Base-by-base conservation (phyloP, 2,113 vertebrate genomes). In the Hiodon alosoides region DNA sequence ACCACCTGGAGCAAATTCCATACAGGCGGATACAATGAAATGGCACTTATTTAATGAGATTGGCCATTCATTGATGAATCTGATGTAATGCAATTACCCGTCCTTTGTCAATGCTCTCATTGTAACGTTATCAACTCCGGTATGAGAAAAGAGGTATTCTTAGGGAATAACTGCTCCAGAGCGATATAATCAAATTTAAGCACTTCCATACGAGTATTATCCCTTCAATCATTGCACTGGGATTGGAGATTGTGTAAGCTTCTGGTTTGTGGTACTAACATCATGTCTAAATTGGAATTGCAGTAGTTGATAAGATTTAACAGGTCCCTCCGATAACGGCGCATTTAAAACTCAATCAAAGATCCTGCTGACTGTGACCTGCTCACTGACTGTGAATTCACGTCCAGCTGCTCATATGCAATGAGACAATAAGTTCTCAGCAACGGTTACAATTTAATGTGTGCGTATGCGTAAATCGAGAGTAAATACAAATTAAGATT, bases 171-270 rank as follows among this genome's bases (percentile, higher is more conserved):
- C 50, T 52, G 67, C 65, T 73, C 48, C 16, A 14, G 65, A 73
- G 17, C 74, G 80, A 77, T 81, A 69, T 51, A 72, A 79, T 81
- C 78, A 50, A 31, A 67, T 59, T 14, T 79, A 79, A 81, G 72
- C 73, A 67, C 65, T 81, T 81, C 80, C 78, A 77, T 77, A 69
- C 74, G 78, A 67, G 69, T 16, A 65, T 72, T 75, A 69, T 79
- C 72, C 62, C 52, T 52, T 52, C 10, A 61, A 77, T 81, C 74
- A 9, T 52, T n/a, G 53, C 65, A 59, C 65, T 68, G 2, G 73
- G 74, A 70, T 76, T 58, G 74, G 13, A 66, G 53, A 52, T 69
- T 62, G 46, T 52, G 57, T 7, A 60, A 67, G 67, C 52, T 74
- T 13, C 67, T 77, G 69, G 52, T 67, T 77, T 51, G 59, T 50